These are phyloP conservation scores for Coracias cyanogaster DNA, from an alignment of 2,797 vertebrate genomes.

Conservation along the genomic window DNA sequence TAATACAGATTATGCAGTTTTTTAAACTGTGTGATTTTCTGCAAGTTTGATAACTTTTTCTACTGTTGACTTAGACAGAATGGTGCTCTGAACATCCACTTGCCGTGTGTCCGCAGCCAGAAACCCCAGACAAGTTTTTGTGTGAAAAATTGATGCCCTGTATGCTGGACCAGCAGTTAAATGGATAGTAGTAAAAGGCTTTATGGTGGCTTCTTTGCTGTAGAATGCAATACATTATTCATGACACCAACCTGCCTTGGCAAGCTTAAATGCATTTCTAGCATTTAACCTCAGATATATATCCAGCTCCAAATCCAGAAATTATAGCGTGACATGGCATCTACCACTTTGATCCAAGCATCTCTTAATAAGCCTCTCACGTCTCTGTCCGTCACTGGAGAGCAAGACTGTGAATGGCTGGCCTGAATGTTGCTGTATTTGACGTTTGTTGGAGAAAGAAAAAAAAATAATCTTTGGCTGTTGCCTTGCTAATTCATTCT, in stretches of 20 bases:
- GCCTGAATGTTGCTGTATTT: neutral
- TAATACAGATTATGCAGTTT: neutral
- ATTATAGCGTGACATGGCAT: neutral
- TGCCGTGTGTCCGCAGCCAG: neutral
- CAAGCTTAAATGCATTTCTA: neutral
- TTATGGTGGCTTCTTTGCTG: neutral
- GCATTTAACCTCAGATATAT: neutral
- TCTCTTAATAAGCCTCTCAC: neutral
- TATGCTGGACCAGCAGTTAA: neutral
- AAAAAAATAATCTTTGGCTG: neutral
- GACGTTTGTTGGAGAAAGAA: neutral
- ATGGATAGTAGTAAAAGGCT: neutral
- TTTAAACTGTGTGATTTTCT: neutral
- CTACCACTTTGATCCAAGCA: neutral
- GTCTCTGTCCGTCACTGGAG: neutral
- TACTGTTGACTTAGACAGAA: neutral
- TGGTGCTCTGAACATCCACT: neutral
- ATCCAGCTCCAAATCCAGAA: neutral
- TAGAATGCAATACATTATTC: neutral
- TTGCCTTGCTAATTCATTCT: constrained; percentile 33
- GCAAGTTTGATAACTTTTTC: neutral
- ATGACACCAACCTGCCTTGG: neutral
- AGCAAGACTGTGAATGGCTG: neutral
- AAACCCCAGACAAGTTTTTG: neutral
- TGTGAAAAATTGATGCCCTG: neutral